Base-by-base conservation (phyloP, 2,888 invertebrate genomes). In the Notodonta ziczac region DNA sequence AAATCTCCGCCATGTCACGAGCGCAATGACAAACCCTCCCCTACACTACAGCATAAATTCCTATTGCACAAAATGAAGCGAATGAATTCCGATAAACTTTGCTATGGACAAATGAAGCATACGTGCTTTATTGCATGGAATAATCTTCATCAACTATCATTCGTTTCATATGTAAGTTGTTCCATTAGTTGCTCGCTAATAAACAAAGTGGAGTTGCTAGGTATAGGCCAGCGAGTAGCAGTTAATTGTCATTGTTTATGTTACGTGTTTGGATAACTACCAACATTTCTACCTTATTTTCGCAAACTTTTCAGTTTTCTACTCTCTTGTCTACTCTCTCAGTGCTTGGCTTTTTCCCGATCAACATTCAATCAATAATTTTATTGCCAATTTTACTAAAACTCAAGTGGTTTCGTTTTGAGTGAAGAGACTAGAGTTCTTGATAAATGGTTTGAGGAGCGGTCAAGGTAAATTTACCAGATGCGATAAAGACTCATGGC, bases 391-490 rank as follows among this genome's bases (percentile, higher is more conserved):
- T n/a, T n/a, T n/a, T 46, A 46, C n/a, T 35, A 46, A 55, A 72
- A 68, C 70, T 76, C 64, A 69, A 72, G 70, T 68, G 67, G 65
- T 70, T 40, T 69, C 63, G 62, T 67, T 67, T 60, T 56, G 58
- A 42, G 56, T 62, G 67, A 72, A 69, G 72, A n/a, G 74, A 12
- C 5, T 52, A 52, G 32, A 52, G 5, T 39, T 69, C 66, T 78
- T 66, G 68, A 74, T 80, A 80, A 80, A 76, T 65, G 69, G 58
- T 66, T 32, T 24, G 59, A 60, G 78, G 81, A 78, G 77, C 72
- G 80, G 81, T 82, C 77, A 81, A 81, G 74, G 76, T 68, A 64
- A 70, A 63, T 65, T 57, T 46, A 57, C 60, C 50, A 5, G 32
- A 51, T 55, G 57, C 56, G 65, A 67, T 69, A 63, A 68, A 71